phyloP scores from a whole-genome alignment of 2,113 vertebrate genomes.

The Phycodurus eques region DNA sequence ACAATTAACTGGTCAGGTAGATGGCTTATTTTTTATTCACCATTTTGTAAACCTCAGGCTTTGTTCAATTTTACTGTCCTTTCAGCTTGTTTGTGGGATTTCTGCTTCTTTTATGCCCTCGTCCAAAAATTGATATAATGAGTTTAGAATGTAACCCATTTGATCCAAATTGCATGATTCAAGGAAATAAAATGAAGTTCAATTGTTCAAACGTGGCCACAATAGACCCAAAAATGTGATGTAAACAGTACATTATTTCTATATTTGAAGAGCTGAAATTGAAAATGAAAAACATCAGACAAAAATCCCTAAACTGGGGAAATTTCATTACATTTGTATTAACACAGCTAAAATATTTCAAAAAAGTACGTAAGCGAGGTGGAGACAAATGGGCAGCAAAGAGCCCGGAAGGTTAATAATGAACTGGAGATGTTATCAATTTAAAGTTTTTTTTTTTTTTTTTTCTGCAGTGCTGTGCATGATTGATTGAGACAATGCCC shows the following conservation, averaged over 20 bases:
- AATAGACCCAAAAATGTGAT: too few species aligned
- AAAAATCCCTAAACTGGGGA: not conserved
- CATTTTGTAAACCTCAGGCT: conserved; percentile 5
- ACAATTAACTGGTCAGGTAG: not conserved
- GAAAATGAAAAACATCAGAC: not conserved
- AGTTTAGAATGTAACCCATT: too few species aligned
- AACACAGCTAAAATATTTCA: not conserved
- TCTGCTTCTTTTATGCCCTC: too few species aligned
- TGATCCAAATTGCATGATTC: too few species aligned
- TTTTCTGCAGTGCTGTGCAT: not conserved
- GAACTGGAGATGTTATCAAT: conserved; percentile 6
- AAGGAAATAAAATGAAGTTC: too few species aligned
- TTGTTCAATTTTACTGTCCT: not conserved
- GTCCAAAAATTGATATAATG: too few species aligned
- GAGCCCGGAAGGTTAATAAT: not conserved
- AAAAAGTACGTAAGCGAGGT: not conserved
- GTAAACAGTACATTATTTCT: not conserved
- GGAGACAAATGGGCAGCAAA: not conserved
- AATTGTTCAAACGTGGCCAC: too few species aligned
- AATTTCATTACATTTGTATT: not conserved
- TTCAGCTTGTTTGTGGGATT: too few species aligned
- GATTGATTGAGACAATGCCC: conserved; percentile 16
- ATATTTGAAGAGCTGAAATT: not conserved
- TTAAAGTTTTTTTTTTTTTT: conserved; percentile 7
- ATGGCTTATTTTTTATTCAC: not conserved